Percentiles rank a stretch among this genome's conserved stretches.
Conservation (phyloP, 2,113 vertebrate species). For the Brachypteracias leptosomus region DNA sequence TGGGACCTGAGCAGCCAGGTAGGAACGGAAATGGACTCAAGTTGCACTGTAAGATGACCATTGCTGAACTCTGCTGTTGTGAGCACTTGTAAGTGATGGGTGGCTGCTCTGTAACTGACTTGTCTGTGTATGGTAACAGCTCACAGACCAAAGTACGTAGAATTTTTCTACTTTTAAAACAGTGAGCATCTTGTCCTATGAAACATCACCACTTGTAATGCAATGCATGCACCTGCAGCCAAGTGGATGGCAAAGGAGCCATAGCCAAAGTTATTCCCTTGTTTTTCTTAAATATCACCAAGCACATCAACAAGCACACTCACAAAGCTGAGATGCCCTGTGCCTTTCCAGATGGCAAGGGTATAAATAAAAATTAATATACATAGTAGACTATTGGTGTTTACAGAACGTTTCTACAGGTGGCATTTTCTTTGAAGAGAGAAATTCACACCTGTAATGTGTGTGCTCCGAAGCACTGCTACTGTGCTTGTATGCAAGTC, state of each 20-base stretch:
- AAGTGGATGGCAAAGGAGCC: neutral
- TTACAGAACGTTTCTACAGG: neutral
- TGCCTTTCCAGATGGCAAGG: neutral
- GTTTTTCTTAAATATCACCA: neutral
- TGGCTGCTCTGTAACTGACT: neutral
- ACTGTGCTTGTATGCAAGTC: neutral
- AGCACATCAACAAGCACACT: neutral
- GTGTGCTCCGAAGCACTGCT: neutral
- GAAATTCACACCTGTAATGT: rapidly evolving
- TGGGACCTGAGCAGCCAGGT: neutral
- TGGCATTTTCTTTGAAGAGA: neutral
- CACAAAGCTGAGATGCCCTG: neutral
- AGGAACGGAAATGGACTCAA: neutral
- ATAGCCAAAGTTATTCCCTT: neutral
- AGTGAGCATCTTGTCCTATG: neutral
- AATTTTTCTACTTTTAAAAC: neutral
- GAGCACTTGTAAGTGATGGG: neutral
- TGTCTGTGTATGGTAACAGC: neutral
- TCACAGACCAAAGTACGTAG: neutral
- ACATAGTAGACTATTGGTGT: neutral
- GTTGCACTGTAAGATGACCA: neutral
- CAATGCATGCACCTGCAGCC: neutral
- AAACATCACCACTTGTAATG: neutral
- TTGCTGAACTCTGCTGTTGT: neutral
- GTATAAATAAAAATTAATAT: neutral